Base-by-base conservation (phyloP, 1,140 invertebrate genomes). In the Drosophila bocqueti region DNA sequence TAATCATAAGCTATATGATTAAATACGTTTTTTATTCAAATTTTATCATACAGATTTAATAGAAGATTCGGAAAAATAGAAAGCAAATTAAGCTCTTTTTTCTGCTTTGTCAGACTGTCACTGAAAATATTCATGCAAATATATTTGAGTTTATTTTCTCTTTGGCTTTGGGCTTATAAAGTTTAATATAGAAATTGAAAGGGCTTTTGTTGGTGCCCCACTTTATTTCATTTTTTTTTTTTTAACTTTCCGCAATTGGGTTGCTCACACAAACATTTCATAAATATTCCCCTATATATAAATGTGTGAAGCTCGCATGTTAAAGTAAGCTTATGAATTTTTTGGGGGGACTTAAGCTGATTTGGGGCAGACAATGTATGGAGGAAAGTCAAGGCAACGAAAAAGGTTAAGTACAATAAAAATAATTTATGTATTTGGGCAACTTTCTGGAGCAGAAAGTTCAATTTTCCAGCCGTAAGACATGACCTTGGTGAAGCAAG, bases 321-420 rank as follows among this genome's bases (percentile, higher is more conserved):
- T 73, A 43, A 73, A 73, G 67, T 34, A 52, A 52, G 67, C 69
- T 73, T 73, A 73, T 73, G 69, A 73, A 73, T 73, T 73, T 71
- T 59, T 73, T 54, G 40, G 43, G 29, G 67, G 18, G 31, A 61
- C 69, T 52, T 73, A 72, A 72, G 67, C 67, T 73, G 67, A 73
- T 73, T 73, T 73, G 54, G 68, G 69, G 46, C 52, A 73, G 45
- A 60, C 54, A 73, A 40, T 55, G 31, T 38, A 24, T 21, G 34
- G 49, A n/a, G 24, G 26, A 24, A 38, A 73, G 69, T 72, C 67
- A 60, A 73, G 69, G 69, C 69, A 73, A 31, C 42, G 45, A 61
- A 73, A 73, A 73, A 73, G 69, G 69, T 73, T 73, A 73, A 73
- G 69, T 73, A 73, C 69, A 73, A 73, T 61, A 72, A 73, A 73